phyloP scores from a whole-genome alignment of 1,140 invertebrate species.

The Ips nitidus region DNA sequence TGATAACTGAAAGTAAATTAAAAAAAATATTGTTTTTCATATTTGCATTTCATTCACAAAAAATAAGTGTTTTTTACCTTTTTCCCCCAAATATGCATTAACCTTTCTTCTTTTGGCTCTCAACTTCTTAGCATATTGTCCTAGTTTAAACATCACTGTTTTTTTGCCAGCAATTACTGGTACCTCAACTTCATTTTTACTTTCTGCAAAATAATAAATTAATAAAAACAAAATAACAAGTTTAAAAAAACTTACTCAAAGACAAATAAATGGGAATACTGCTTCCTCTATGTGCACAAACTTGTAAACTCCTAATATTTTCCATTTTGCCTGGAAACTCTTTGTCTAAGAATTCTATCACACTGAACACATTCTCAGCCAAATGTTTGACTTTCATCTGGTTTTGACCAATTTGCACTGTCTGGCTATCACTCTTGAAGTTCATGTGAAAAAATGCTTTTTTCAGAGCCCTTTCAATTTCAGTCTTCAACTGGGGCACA shows the following conservation, averaged over 20 bases:
- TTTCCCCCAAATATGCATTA: too few relatives aligned
- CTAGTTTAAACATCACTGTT: background rate
- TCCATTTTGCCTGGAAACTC: slow-evolving; percentile 64
- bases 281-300: slow-evolving; percentile 55
- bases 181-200: slow-evolving; percentile 51
- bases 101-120: too few relatives aligned
- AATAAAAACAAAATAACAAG: slow-evolving; percentile 12
- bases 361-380: slow-evolving; percentile 60
- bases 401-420: slow-evolving; percentile 59
- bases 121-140: too few relatives aligned
- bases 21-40: too few relatives aligned
- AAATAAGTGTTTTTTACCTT: too few relatives aligned
- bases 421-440: slow-evolving; percentile 58
- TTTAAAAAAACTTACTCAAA: slow-evolving; percentile 57
- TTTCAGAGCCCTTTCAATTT: slow-evolving; percentile 59
- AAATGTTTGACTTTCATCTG: slow-evolving; percentile 57
- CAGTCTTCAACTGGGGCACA: slow-evolving; percentile 58
- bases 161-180: slow-evolving; percentile 51
- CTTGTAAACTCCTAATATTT: slow-evolving; percentile 61
- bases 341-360: slow-evolving; percentile 55
- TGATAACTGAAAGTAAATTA: too few relatives aligned
- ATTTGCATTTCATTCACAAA: too few relatives aligned
- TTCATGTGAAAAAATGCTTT: slow-evolving; percentile 61
- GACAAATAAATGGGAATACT: slow-evolving; percentile 64
- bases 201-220: slow-evolving; percentile 51